These are phyloP conservation scores for Paguma larvata DNA, from an alignment of 2,797 vertebrate species.

Conservation along the genomic window DNA sequence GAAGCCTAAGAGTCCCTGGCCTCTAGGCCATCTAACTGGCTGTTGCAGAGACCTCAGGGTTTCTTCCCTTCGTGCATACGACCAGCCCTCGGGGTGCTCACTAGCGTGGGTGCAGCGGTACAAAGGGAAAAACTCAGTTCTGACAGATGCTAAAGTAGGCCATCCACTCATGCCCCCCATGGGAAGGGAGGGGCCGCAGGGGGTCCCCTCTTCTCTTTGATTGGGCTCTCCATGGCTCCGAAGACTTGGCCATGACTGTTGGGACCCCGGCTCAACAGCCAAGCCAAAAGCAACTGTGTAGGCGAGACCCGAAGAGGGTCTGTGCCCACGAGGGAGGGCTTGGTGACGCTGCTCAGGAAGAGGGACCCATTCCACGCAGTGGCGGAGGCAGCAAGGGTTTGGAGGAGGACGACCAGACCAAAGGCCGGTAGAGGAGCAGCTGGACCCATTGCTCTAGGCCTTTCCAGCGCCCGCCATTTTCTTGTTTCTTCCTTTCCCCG, in stretches of 20 bases:
- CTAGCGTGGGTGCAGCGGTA: neutral
- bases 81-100: neutral
- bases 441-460: neutral
- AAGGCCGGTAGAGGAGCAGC: neutral
- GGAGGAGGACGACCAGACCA: neutral
- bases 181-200: neutral
- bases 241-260: neutral
- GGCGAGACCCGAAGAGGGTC: neutral
- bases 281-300: rapidly evolving
- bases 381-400: neutral
- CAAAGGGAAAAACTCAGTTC: neutral
- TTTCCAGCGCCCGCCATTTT: rapidly evolving
- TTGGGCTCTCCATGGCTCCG: neutral
- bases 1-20: neutral
- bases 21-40: neutral
- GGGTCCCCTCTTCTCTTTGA: rapidly evolving
- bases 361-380: rapidly evolving
- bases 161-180: no score
- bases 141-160: rapidly evolving
- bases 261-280: neutral
- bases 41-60: no score
- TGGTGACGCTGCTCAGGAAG: neutral
- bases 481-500: rapidly evolving
- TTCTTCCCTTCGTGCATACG: neutral
- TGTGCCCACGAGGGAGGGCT: neutral